Evolutionary conservation across 2,797 vertebrate species (phyloP), one percentile per base, ranked within the genome.

Genomic region (Brachymystax lenok): DNA sequence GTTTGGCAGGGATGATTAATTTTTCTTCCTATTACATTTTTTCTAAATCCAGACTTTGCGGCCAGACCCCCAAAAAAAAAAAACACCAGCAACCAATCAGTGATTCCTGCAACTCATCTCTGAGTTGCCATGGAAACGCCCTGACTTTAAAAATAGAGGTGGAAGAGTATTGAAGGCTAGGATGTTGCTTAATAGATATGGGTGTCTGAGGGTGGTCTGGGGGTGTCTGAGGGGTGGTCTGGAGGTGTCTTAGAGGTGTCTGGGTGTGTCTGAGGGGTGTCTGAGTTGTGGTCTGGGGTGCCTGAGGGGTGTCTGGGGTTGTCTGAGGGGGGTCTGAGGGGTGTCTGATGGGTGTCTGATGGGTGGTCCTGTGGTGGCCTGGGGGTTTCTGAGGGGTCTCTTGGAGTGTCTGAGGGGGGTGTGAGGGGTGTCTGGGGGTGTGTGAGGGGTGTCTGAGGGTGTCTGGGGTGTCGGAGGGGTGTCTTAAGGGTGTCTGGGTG

Each of bases 81-180:
- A 59, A 21, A 16, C 7, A 61, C n/a, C 6, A 21, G 21, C 8
- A 61, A 61, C 56, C 56, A 61, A 61, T 21, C 59, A 8, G 59
- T 24, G n/a, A 24, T 61, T 7, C 21, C 21, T 7, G 59, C n/a
- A 24, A 21, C n/a, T 24, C 21, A 21, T 21, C 59, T 61, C 59
- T 24, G 59, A 24, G 59, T 61, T 61, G 59, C 21, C 59, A 61
- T 24, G 59, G 59, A 21, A 61, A 61, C 4, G 21, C 59, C 59
- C 21, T 24, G 59, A 21, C n/a, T 61, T 61, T 61, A 61, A 61
- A 61, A 61, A 61, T 61, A 24, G 59, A 61, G 59, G n/a, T 61
- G 59, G 59, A 24, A 24, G 59, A 61, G 3, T 61, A 8, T n/a
- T 12, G 21, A n/a, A 61, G 56, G 19, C 56, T 24, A 4, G 59